Conservation (phyloP, 2,797 vertebrate genomes). For the Danio aesculapii region DNA sequence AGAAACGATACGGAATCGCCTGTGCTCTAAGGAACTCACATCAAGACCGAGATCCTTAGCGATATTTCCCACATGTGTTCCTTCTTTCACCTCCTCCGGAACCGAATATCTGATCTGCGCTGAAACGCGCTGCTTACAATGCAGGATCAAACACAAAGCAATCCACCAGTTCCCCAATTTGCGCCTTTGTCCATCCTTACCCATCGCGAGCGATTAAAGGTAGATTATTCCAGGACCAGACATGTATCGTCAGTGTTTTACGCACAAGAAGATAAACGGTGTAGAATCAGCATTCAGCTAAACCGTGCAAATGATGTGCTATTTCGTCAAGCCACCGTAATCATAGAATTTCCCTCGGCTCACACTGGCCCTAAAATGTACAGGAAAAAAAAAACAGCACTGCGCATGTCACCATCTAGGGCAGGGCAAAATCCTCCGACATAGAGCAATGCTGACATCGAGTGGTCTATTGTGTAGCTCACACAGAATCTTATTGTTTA, state of each 20-base stretch:
- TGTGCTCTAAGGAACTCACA: slow-evolving; percentile 68
- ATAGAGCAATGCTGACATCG: slow-evolving; percentile 69
- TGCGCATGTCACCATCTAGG: slow-evolving; percentile 40
- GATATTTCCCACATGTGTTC: slow-evolving; percentile 79
- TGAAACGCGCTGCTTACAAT: slow-evolving; percentile 45
- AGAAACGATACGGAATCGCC: slow-evolving; percentile 78
- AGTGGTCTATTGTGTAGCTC: slow-evolving; percentile 48
- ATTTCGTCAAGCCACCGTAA: neutral
- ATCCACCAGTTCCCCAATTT: slow-evolving; percentile 34
- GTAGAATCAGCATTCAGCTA: neutral
- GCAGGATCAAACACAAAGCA: slow-evolving; percentile 59
- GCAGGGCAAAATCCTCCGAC: slow-evolving; percentile 42
- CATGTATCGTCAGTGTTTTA: neutral
- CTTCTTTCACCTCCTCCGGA: slow-evolving; percentile 79
- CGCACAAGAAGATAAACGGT: neutral
- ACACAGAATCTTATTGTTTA: neutral
- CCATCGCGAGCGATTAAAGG: slow-evolving; percentile 55
- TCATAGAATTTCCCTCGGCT: neutral
- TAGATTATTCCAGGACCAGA: neutral
- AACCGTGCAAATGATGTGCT: neutral
- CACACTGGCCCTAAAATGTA: neutral
- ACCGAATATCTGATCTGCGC: slow-evolving; percentile 79
- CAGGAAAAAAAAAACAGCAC: slow-evolving; percentile 32
- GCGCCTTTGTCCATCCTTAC: slow-evolving; percentile 49
- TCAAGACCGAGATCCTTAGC: slow-evolving; percentile 83